These are phyloP conservation scores for Orthonyx spaldingii DNA, from an alignment of 2,113 vertebrate species.

Conservation along the genomic window DNA sequence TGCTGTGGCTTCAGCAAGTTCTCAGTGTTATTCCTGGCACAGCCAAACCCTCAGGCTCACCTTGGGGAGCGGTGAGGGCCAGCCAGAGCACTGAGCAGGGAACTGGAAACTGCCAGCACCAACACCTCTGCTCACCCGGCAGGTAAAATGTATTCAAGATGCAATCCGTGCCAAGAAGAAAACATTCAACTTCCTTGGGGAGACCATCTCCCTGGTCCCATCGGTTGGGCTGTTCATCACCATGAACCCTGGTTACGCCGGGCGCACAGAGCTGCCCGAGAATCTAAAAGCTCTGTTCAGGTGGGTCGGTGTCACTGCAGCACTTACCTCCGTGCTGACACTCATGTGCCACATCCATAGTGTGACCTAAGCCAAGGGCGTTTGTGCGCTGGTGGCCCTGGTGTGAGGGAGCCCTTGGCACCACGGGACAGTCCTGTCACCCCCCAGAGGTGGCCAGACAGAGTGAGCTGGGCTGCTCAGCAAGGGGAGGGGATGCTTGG, in stretches of 20 bases:
- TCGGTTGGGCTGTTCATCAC: slow-evolving; percentile 76
- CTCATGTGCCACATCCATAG: accelerated
- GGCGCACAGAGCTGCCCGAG: slow-evolving; percentile 73
- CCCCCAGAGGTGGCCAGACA: background rate
- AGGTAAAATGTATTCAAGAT: slow-evolving; percentile 76
- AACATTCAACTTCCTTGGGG: slow-evolving; percentile 69
- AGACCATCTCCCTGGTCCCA: slow-evolving; percentile 51
- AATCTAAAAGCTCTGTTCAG: slow-evolving; percentile 78
- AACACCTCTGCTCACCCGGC: background rate
- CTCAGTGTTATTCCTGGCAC: background rate
- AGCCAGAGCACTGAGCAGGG: background rate
- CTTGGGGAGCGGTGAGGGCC: background rate
- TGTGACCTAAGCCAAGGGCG: accelerated
- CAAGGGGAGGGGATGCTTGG: accelerated
- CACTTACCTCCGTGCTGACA: accelerated
- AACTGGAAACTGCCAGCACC: background rate
- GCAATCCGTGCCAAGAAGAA: slow-evolving; percentile 74
- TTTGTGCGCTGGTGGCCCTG: background rate
- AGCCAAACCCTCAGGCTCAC: background rate
- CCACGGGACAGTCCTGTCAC: background rate
- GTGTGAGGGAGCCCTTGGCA: background rate
- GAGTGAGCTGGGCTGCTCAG: background rate
- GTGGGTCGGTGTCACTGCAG: background rate
- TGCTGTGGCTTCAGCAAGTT: background rate
- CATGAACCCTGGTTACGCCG: slow-evolving; percentile 76